Base-by-base conservation (phyloP, 2,797 vertebrate genomes). In the Microctenopoma steveboyesi region DNA sequence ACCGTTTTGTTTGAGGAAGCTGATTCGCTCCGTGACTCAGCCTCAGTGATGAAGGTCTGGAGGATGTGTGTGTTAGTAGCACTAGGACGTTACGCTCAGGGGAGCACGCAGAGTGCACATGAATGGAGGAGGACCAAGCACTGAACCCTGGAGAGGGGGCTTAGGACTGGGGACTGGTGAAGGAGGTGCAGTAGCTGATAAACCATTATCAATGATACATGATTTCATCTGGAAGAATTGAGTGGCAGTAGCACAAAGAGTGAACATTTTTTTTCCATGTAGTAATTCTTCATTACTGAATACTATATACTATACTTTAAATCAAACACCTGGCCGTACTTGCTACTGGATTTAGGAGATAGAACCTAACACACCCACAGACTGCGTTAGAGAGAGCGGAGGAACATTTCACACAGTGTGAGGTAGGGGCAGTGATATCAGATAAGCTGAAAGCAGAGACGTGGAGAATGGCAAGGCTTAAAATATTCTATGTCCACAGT, bases 361-460 rank as follows among this genome's bases (percentile, higher is more conserved):
- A 28, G 9, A 43, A 43, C 7, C 3, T 4, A 3, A 59, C 54
- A 57, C 55, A 11, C 40, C 28, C 25, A 58, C 5, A 58, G 25
- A 22, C 22, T 22, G 22, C 22, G 22, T 22, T 22, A 22, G 22
- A 27, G 16, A 35, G 33, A 35, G 33, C 46, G 27, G 11, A 59
- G 3, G 15, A 9, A 28, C 30, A 4, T 61, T 18, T 27, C 35
- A 62, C 9, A 39, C 45, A 33, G 61, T 18, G 37, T 52, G 49
- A 64, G 49, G 49, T 53, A 45, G 33, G 11, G 12, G 61, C 28
- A n/a, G 33, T 64, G 49, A 53, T 33, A 22, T 35, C 33, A 53
- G 62, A 45, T n/a, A 45, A 48, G 51, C 9, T 47, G 33, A 55
- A 15, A 47, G 48, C 13, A 14, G 48, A 28, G 48, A 27, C 8